Evolutionary conservation across 2,888 invertebrate species (phyloP).

Genomic region (Tricholauxania praeusta): DNA sequence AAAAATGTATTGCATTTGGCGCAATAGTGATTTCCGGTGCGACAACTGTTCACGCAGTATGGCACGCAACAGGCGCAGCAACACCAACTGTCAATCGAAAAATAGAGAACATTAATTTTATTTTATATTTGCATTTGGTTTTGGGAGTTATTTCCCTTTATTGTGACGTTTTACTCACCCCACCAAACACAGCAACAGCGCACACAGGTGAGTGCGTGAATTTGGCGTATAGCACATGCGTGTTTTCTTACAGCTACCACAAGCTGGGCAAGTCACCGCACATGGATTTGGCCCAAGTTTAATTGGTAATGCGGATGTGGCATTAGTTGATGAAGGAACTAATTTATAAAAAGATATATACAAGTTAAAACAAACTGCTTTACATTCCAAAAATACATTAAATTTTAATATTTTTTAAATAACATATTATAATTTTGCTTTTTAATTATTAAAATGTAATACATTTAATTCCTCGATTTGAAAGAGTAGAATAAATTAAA

Average conservation of each 20-base stretch:
- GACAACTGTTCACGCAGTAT: conserved; percentile 66
- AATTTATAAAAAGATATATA: conserved; percentile 10
- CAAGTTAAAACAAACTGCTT: too few species aligned
- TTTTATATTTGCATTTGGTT: background rate
- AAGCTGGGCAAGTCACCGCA: conserved; percentile 60
- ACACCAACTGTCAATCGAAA: conserved; percentile 58
- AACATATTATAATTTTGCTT: too few species aligned
- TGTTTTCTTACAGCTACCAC: conserved; percentile 60
- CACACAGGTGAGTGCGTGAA: conserved; percentile 60
- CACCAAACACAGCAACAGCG: conserved; percentile 59
- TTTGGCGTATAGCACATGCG: conserved; percentile 63
- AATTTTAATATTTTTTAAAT: too few species aligned
- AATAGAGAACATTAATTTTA: conserved; percentile 2
- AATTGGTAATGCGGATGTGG: conserved; percentile 39
- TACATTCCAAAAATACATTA: too few species aligned
- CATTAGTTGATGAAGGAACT: conserved; percentile 36
- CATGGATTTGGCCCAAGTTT: conserved; percentile 63
- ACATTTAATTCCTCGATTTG: too few species aligned
- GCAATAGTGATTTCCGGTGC: conserved; percentile 65
- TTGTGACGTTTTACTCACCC: conserved; percentile 52
- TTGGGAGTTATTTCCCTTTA: background rate
- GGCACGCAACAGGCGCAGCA: conserved; percentile 65
- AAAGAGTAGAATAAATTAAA: too few species aligned
- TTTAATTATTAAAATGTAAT: too few species aligned
- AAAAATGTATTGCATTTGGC: conserved; percentile 63